Conservation (phyloP, 2,888 invertebrate genomes). For the Cyrtodaria siliqua region DNA sequence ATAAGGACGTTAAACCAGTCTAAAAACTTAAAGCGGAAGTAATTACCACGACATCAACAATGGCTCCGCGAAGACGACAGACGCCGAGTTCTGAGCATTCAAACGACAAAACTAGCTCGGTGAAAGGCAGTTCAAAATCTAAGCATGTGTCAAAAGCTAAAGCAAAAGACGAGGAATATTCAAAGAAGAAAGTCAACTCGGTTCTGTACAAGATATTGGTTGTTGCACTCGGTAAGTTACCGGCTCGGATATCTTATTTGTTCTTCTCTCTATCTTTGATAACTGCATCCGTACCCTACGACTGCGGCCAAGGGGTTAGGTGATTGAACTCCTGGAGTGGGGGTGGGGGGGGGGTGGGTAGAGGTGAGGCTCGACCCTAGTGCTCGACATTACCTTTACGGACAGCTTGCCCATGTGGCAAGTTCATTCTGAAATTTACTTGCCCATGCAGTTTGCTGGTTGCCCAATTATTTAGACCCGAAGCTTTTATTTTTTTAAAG, state of each 20-base stretch:
- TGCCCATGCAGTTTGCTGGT: too few relatives aligned
- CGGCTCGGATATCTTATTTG: slow-evolving; percentile 18
- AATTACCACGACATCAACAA: slow-evolving; percentile 66
- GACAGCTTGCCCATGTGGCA: too few relatives aligned
- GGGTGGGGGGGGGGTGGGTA: too few relatives aligned
- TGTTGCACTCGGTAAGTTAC: slow-evolving; percentile 45
- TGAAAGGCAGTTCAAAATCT: slow-evolving; percentile 33
- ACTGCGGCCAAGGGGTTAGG: too few relatives aligned
- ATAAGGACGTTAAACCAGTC: slow-evolving; percentile 11
- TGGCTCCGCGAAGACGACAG: slow-evolving; percentile 58
- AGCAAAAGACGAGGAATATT: slow-evolving; percentile 41
- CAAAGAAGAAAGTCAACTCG: slow-evolving; percentile 33
- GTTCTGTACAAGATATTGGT: slow-evolving; percentile 46
- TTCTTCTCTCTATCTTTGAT: slow-evolving; percentile 54
- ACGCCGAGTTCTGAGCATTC: slow-evolving; percentile 30
- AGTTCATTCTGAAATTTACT: too few relatives aligned
- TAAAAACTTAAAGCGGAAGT: slow-evolving; percentile 20
- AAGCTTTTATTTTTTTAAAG: too few relatives aligned
- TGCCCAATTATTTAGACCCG: too few relatives aligned
- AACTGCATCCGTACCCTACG: too few relatives aligned
- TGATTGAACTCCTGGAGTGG: too few relatives aligned
- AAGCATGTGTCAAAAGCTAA: slow-evolving; percentile 44
- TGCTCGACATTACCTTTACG: too few relatives aligned
- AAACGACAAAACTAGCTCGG: slow-evolving; percentile 45
- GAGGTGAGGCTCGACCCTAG: too few relatives aligned